phyloP scores from a whole-genome alignment of 2,888 invertebrate genomes.

The Chorisops tibialis region DNA sequence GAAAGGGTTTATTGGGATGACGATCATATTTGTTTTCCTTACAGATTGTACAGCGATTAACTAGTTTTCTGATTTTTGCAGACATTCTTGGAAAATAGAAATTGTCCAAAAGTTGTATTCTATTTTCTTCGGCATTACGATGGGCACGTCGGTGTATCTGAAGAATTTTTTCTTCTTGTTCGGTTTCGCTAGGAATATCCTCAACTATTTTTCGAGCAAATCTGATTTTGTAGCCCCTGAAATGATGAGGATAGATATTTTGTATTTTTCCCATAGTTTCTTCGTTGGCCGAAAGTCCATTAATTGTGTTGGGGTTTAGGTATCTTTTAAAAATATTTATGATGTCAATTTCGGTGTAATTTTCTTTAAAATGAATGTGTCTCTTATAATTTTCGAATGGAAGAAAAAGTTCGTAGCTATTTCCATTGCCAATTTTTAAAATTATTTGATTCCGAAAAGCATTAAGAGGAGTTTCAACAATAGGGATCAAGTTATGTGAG shows the following conservation, averaged over 20 bases:
- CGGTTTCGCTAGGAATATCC: constrained; percentile 8
- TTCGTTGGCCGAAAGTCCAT: constrained; percentile 23
- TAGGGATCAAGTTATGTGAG: neutral
- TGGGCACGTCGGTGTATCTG: constrained; percentile 28
- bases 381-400: constrained; percentile 4
- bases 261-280: too few relatives aligned
- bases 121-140: constrained; percentile 28
- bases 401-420: neutral
- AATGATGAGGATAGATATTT: too few relatives aligned
- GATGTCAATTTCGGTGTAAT: neutral
- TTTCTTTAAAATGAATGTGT: neutral
- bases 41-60: constrained; percentile 27
- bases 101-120: constrained; percentile 25
- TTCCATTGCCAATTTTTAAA: neutral
- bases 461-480: neutral
- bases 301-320: constrained; percentile 15
- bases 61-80: constrained; percentile 15
- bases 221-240: too few relatives aligned
- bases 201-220: too few relatives aligned
- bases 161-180: constrained; percentile 28
- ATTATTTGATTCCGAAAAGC: neutral
- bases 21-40: too few relatives aligned
- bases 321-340: constrained; percentile 16
- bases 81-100: constrained; percentile 28
- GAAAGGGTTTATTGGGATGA: constrained; percentile 9